phyloP scores from a whole-genome alignment of 2,888 invertebrate species.

The Mycalesis mineus region DNA sequence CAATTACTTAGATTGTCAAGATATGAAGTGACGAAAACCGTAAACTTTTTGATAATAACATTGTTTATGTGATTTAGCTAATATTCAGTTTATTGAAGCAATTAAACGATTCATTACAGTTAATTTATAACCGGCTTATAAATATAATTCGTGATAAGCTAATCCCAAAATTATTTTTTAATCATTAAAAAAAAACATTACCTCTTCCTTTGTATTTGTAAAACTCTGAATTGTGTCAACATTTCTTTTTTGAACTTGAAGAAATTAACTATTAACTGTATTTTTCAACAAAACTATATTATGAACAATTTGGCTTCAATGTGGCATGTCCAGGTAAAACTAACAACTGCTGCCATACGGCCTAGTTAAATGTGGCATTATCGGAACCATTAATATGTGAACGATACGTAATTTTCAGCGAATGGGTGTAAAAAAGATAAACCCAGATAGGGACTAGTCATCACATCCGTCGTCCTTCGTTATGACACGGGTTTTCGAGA shows the following conservation, averaged over 20 bases:
- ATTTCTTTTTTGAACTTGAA: too few species aligned
- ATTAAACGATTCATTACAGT: slow-evolving; percentile 2
- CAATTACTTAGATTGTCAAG: too few species aligned
- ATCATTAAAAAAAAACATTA: neutral
- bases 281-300: too few species aligned
- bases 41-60: neutral
- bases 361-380: neutral
- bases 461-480: slow-evolving; percentile 38
- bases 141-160: neutral
- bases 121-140: slow-evolving; percentile 1
- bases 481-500: slow-evolving; percentile 40
- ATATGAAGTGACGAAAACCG: neutral
- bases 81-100: neutral
- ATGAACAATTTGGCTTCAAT: too few species aligned
- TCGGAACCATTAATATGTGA: neutral
- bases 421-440: slow-evolving; percentile 19
- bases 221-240: neutral
- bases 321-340: too few species aligned
- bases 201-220: neutral
- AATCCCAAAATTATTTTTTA: neutral
- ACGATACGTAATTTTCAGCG: neutral
- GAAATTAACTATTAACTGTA: too few species aligned
- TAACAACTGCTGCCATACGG: too few species aligned
- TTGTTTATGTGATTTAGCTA: neutral
- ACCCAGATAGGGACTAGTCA: slow-evolving; percentile 13